These are phyloP conservation scores for Clarias macrocephalus DNA, from an alignment of 2,113 vertebrate species.

Conservation along the genomic window DNA sequence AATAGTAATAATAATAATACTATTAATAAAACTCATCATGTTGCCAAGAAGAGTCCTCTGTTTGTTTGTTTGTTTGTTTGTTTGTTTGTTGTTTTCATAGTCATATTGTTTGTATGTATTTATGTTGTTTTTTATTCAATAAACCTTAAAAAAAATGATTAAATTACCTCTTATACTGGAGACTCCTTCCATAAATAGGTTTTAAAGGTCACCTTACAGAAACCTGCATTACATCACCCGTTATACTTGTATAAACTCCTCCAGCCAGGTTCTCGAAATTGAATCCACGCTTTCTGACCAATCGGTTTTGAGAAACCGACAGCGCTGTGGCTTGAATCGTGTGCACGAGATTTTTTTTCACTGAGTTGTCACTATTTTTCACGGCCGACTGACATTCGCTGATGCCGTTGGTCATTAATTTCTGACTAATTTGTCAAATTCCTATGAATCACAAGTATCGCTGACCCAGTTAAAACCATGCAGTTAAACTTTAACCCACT, in stretches of 20 bases:
- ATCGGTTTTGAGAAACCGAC: neutral
- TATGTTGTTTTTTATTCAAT: too few species aligned
- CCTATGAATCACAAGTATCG: neutral
- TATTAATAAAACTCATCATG: neutral
- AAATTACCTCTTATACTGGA: neutral
- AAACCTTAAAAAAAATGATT: too few species aligned
- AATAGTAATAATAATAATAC: too few species aligned
- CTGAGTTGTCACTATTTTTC: too few species aligned
- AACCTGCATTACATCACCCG: neutral
- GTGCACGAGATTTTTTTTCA: neutral
- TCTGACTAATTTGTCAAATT: neutral
- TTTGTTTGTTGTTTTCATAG: too few species aligned
- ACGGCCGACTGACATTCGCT: too few species aligned
- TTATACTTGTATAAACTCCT: neutral
- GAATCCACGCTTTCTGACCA: neutral
- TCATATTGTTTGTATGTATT: too few species aligned
- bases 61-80: too few species aligned
- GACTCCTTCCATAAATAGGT: neutral
- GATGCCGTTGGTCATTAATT: neutral
- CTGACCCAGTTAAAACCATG: neutral
- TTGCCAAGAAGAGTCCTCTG: neutral
- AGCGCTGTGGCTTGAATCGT: too few species aligned
- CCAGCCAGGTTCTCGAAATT: too few species aligned
- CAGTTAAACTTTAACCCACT: slow-evolving; percentile 11
- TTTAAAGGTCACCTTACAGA: neutral